These are phyloP conservation scores for Oedothorax gibbosus DNA, from an alignment of 1,140 invertebrate species.

Conservation along the genomic window DNA sequence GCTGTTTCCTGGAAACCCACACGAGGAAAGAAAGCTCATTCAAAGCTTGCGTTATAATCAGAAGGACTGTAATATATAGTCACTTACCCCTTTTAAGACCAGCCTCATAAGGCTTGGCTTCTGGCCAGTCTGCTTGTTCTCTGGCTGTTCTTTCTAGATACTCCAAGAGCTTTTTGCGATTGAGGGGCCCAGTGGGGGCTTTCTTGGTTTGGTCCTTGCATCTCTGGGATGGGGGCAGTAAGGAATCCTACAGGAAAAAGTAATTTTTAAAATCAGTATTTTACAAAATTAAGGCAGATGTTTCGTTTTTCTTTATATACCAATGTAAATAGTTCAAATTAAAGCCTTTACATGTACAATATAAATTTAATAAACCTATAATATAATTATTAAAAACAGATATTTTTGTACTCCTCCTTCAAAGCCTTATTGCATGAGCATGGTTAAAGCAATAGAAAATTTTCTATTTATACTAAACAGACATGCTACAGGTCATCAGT, in stretches of 20 bases:
- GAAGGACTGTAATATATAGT: neutral
- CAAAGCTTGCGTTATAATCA: too few species aligned
- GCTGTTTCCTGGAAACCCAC: too few species aligned
- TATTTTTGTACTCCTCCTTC: too few species aligned
- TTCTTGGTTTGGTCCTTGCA: constrained; percentile 96
- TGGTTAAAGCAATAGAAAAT: too few species aligned
- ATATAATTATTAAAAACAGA: too few species aligned
- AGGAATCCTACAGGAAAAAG: constrained; percentile 81
- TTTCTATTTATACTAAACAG: too few species aligned
- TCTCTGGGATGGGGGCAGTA: constrained; percentile 94
- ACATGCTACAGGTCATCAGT: too few species aligned
- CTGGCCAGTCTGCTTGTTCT: constrained; percentile 97
- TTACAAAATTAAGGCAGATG: neutral
- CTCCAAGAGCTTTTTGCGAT: constrained; percentile 95
- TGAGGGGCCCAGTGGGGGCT: constrained; percentile 92
- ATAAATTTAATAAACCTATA: too few species aligned
- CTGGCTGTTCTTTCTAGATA: constrained; percentile 94
- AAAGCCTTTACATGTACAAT: neutral
- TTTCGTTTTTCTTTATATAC: neutral
- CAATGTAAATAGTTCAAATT: neutral
- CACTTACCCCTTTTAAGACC: constrained; percentile 87
- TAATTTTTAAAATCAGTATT: neutral
- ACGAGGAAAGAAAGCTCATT: too few species aligned
- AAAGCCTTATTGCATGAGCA: too few species aligned
- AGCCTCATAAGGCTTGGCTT: constrained; percentile 91